Base-by-base conservation (phyloP, 1,140 invertebrate genomes). In the Eufriesea mexicana region DNA sequence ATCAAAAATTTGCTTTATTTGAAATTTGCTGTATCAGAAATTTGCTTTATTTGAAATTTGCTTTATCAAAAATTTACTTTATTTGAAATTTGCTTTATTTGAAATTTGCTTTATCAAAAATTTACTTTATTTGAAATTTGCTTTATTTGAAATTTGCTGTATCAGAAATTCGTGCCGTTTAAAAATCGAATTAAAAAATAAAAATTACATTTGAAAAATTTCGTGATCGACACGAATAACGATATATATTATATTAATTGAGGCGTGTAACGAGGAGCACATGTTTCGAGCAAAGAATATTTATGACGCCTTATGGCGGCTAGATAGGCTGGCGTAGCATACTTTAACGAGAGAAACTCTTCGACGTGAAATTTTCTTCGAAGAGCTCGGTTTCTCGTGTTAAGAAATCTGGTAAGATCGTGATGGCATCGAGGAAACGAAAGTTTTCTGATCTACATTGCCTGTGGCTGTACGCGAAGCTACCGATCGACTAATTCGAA, bases 401-500 rank as follows among this genome's bases (percentile, higher is more conserved):
- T 47, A 49, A 74, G 64, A 67, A 75, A 79, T 42, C 49, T 68
- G 55, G n/a, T 12, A 23, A 23, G 18, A 75, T 28, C 12, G 57
- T 45, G 8, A 35, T 45, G 5, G 23, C 75, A 25, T 57, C 42
- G 18, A 75, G 35, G 76, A 83, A 75, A 87, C 57, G 74, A 85
- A 85, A 83, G 74, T 83, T 79, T 71, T 79, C 67, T 75, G 62
- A 54, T 76, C 55, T 62, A 62, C 47, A 64, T 66, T 54, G 49
- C 49, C 42, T n/a, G 54, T 61, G 59, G 57, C 68, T 61, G 28
- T 47, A 16, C 28, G 14, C 28, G 45, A 16, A 76, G 59, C 71
- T 67, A 85, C 67, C 57, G 83, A 85, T 85, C 57, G 78, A 78
- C 68, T 62, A 76, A 75, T 82, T 80, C 86, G 54, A 78, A 85